These are phyloP conservation scores for Varecia variegata DNA, from an alignment of 2,797 vertebrate genomes.

Conservation along the genomic window DNA sequence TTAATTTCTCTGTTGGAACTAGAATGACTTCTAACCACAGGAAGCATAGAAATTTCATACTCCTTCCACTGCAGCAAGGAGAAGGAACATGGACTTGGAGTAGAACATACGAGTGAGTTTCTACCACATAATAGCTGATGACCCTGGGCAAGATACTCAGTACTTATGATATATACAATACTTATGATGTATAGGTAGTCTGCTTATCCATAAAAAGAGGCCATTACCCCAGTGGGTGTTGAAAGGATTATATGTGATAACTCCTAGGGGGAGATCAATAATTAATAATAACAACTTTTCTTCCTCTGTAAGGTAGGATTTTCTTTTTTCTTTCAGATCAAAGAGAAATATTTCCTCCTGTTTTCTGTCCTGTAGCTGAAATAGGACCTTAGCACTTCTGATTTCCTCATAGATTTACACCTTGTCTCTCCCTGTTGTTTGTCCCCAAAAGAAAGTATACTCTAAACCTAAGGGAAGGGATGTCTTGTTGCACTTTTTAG, in stretches of 20 bases:
- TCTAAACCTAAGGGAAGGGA: not conserved
- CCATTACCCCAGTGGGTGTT: not conserved
- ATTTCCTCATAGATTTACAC: not conserved
- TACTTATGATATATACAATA: not conserved
- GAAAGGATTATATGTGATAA: not conserved
- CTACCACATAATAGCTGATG: not conserved
- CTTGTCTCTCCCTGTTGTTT: not conserved
- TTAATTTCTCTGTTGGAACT: not conserved
- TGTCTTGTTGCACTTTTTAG: not conserved
- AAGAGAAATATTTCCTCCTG: not conserved
- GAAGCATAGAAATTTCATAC: not conserved
- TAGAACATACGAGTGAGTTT: not conserved
- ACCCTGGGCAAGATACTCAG: not conserved
- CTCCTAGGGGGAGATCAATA: not conserved
- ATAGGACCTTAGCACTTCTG: not conserved
- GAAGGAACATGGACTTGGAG: not conserved
- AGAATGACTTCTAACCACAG: constrained; percentile 1
- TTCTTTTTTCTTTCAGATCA: constrained; percentile 18
- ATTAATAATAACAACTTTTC: not conserved
- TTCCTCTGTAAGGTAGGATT: not conserved
- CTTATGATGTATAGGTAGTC: not conserved
- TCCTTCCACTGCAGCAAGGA: not conserved
- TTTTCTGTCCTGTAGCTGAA: not conserved
- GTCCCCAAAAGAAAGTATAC: not conserved
- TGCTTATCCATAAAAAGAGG: not conserved